Percentiles rank a stretch among this genome's conserved stretches.
phyloP scores from a whole-genome alignment of 1,140 invertebrate genomes.

The Coenobita brevimanus region DNA sequence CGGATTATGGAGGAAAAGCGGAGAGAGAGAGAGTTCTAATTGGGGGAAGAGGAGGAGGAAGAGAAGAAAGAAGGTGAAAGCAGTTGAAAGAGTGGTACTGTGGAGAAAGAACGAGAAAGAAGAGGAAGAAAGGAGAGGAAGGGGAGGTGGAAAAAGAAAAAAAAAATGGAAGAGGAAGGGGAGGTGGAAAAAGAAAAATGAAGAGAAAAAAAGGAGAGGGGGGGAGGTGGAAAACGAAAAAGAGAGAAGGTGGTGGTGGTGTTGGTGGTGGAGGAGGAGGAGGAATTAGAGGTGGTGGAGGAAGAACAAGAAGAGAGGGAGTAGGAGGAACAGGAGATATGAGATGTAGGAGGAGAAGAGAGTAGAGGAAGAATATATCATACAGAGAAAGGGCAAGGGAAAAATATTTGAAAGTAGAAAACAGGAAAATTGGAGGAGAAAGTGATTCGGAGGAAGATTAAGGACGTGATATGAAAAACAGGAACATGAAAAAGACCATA shows the following conservation, averaged over 20 bases:
- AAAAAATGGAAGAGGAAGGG: too few species aligned
- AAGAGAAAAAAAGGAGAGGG: not conserved
- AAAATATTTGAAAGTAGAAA: not conserved
- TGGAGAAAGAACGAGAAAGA: not conserved
- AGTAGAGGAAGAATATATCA: not conserved
- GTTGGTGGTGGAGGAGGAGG: not conserved
- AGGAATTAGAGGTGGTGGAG: not conserved
- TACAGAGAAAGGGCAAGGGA: not conserved
- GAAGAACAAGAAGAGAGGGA: constrained; percentile 8
- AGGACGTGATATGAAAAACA: not conserved
- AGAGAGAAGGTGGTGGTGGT: not conserved
- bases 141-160: not conserved
- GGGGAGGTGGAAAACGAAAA: not conserved
- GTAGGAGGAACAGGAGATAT: not conserved
- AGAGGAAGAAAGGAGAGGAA: not conserved
- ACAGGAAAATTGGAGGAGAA: not conserved
- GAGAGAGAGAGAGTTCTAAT: too few species aligned
- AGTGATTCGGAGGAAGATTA: not conserved
- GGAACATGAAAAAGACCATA: not conserved
- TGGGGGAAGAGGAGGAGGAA: too few species aligned
- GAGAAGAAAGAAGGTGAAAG: not conserved
- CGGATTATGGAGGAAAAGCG: too few species aligned
- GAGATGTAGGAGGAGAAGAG: constrained; percentile 5
- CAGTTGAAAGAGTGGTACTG: not conserved
- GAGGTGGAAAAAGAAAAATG: not conserved